phyloP scores from a whole-genome alignment of 2,113 vertebrate genomes.

The Chrysemys picta region DNA sequence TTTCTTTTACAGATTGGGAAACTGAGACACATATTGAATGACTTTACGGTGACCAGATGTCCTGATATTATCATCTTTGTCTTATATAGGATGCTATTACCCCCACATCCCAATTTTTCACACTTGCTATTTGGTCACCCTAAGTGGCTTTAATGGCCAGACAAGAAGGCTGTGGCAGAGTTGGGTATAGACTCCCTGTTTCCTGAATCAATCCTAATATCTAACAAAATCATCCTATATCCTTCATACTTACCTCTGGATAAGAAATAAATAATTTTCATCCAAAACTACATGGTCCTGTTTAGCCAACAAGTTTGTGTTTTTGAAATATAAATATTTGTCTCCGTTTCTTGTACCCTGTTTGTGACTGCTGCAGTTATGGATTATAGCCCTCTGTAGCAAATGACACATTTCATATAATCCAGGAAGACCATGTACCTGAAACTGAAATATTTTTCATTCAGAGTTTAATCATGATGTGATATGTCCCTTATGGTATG shows the following conservation, averaged over 20 bases:
- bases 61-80: background rate
- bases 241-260: background rate
- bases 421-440: background rate
- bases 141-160: background rate
- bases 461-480: background rate
- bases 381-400: constrained; percentile 12
- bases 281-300: background rate
- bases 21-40: background rate
- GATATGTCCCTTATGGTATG: background rate
- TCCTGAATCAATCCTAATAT: background rate
- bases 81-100: background rate
- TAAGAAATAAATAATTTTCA: background rate
- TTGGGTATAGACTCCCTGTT: background rate
- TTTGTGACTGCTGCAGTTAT: constrained; percentile 49
- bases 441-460: background rate
- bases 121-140: background rate
- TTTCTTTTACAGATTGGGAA: background rate
- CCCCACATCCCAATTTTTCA: background rate
- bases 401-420: background rate
- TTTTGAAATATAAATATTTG: constrained; percentile 50
- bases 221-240: background rate
- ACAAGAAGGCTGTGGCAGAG: background rate
- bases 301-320: constrained; percentile 46
- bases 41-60: background rate
- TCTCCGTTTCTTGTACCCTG: constrained; percentile 37